Base-by-base conservation (phyloP, 2,888 invertebrate species). In the Drosophila lacicola region DNA sequence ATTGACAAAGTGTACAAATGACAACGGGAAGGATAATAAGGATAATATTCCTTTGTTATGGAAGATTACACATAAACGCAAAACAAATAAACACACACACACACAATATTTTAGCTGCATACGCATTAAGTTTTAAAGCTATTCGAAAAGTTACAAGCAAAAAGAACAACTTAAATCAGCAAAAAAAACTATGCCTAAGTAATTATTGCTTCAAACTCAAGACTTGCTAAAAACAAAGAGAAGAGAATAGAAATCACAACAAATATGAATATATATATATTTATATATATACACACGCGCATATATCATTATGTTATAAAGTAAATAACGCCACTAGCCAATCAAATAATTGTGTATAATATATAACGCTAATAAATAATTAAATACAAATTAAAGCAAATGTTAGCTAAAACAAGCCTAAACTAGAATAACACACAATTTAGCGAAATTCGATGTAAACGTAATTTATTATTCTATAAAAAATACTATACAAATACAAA, bases 281-380 rank as follows among this genome's bases (percentile, higher is more conserved):
- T 39, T 17, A 47, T 55, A 70, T 46, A 71, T 49, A 56, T 46
- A 51, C 49, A 65, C 33, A 63, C 46, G 71, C 56, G 54, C 37
- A 58, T 61, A 63, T 64, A 80, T 70, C 51, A 78, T 69, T 67
- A 78, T 75, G 74, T 75, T 74, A 86, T 71, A 73, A 79, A 73
- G 77, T 61, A 66, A 83, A 69, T 76, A 76, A 88, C 70, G 86
- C 82, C 86, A 88, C 83, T 83, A 83, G 89, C 83, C 89, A 84
- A 89, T 80, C 81, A 75, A 80, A 73, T 80, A 84, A 84, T 70
- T 89, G 82, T 89, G 89, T 85, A 89, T 74, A 74, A 89, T 86
- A 84, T 83, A 83, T 86, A n/a, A n/a, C 80, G 81, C 73, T 74
- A 82, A 8, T 29, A 29, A 29, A 17, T 17, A 17, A 17, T 17